phyloP scores from a whole-genome alignment of 2,888 invertebrate genomes.

The Leptopilina myrica region DNA sequence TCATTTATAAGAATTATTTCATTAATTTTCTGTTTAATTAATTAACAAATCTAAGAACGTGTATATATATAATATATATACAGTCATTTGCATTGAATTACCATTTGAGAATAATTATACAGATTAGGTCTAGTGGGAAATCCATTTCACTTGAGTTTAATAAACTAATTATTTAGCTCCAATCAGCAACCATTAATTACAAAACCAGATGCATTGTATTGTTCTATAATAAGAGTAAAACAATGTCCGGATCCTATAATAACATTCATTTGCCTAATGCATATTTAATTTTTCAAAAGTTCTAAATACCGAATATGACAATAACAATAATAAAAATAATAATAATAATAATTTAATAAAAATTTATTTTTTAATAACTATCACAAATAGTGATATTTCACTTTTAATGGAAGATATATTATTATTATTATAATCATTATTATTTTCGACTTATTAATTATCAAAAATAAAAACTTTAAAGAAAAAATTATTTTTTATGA shows the following conservation, averaged over 20 bases:
- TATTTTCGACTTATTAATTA: too few relatives aligned
- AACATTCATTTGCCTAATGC: background rate
- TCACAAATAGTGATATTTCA: too few relatives aligned
- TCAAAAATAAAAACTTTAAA: too few relatives aligned
- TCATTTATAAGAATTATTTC: too few relatives aligned
- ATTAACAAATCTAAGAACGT: background rate
- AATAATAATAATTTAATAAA: too few relatives aligned
- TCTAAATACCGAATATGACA: too few relatives aligned
- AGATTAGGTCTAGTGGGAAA: constrained; percentile 4
- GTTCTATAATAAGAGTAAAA: background rate
- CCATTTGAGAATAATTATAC: background rate
- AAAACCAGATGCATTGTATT: background rate
- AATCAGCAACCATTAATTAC: constrained; percentile 13
- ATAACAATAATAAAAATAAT: too few relatives aligned
- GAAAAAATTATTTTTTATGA: too few relatives aligned
- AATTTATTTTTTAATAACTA: too few relatives aligned
- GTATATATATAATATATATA: background rate
- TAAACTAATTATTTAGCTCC: constrained; percentile 4
- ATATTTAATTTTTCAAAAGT: background rate
- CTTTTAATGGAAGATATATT: too few relatives aligned
- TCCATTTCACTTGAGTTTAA: constrained; percentile 14
- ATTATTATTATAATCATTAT: too few relatives aligned
- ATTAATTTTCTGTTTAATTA: background rate
- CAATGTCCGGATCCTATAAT: background rate
- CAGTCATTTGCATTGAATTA: constrained; percentile 1